phyloP scores from a whole-genome alignment of 1,140 invertebrate genomes.

The Camponotus pennsylvanicus region DNA sequence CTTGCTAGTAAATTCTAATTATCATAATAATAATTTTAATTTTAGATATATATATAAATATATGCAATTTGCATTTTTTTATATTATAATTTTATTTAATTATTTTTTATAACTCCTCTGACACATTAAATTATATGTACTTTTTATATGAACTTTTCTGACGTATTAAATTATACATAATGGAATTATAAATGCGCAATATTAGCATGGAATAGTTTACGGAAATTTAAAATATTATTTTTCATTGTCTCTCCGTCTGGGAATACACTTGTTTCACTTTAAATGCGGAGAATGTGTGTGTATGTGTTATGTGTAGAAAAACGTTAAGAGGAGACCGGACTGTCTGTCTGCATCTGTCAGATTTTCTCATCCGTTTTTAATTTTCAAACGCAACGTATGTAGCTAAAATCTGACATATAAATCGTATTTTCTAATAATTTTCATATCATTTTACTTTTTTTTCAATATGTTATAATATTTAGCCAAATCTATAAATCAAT shows the following conservation, averaged over 20 bases:
- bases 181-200: background rate
- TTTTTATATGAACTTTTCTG: background rate
- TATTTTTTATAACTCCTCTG: background rate
- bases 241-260: background rate
- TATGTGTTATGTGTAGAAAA: background rate
- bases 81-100: too few relatives aligned
- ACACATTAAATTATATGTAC: background rate
- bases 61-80: too few relatives aligned
- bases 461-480: background rate
- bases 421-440: background rate
- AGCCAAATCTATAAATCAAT: background rate
- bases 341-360: conserved; percentile 2
- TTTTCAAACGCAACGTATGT: background rate
- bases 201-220: background rate
- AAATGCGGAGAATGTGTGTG: background rate
- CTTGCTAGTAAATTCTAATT: background rate
- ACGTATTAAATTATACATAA: too few relatives aligned
- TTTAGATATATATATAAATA: too few relatives aligned
- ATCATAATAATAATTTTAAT: too few relatives aligned
- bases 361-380: conserved; percentile 4
- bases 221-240: background rate
- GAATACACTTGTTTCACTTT: conserved; percentile 18
- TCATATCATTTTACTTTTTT: background rate
- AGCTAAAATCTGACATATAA: background rate
- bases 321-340: background rate